Conservation (phyloP, 2,797 vertebrate genomes). For the Triplophysa bombifrons region DNA sequence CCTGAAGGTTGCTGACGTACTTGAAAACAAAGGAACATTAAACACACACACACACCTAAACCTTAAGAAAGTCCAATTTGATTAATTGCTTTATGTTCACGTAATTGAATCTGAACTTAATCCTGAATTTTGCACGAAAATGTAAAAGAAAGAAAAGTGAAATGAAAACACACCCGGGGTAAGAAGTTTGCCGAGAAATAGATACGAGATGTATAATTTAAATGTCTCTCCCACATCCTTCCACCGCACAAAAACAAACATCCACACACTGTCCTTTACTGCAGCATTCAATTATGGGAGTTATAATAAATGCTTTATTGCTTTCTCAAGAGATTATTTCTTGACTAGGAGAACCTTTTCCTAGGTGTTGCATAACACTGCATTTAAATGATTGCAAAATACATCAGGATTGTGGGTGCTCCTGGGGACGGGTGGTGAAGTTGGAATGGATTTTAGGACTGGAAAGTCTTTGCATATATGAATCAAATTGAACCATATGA, state of each 20-base stretch:
- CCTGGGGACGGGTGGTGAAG: background rate
- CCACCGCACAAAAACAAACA: constrained; percentile 37
- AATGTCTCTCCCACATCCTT: constrained; percentile 33
- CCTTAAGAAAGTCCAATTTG: background rate
- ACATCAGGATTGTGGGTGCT: constrained; percentile 35
- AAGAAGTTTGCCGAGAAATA: constrained; percentile 49
- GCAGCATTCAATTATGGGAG: background rate
- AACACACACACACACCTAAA: background rate
- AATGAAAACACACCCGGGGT: background rate
- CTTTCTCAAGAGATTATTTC: background rate
- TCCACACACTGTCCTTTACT: background rate
- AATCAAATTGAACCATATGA: background rate
- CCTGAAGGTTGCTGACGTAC: constrained; percentile 17
- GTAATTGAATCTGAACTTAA: background rate
- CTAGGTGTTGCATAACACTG: constrained; percentile 24
- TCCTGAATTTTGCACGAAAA: constrained; percentile 8
- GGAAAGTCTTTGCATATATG: constrained; percentile 12
- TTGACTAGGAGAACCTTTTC: background rate
- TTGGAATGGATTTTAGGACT: background rate
- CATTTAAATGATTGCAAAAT: constrained; percentile 25
- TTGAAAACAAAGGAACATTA: background rate
- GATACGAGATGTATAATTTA: constrained; percentile 25
- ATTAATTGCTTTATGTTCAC: background rate
- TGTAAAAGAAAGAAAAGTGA: background rate
- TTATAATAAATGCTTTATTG: background rate